Evolutionary conservation across 2,888 invertebrate species (phyloP), one percentile per base, ranked within the genome.

Genomic region (Chrysomela aeneicollis): DNA sequence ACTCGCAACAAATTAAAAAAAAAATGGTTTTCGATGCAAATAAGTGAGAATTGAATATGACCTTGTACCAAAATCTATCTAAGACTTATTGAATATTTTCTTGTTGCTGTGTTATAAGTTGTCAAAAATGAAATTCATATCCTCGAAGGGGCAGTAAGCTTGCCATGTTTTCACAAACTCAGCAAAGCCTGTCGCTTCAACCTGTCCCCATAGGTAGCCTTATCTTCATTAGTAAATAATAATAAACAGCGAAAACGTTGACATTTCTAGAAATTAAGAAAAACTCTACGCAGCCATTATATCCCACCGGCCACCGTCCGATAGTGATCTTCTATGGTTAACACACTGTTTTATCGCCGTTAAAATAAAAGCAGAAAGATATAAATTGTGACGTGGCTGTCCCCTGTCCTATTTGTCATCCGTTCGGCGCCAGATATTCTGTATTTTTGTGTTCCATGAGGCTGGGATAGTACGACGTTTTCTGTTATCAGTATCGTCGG

Each of bases 281-380:
- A 64, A 67, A 67, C 65, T 60, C 58, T 67, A 64, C 62, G 51
- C 64, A 58, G 52, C 67, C 70, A 71, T 72, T 63, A 65, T 67
- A 61, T 65, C 51, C 47, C 61, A 59, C 52, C 65, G 61, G 63
- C 69, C 66, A 71, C 63, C 53, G 66, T 69, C 52, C 68, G 74
- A 75, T 75, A 70, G 67, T 61, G 66, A 74, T 74, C 72, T 73
- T 65, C 64, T 65, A 10, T 72, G 66, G 74, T 77, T 77, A 77
- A 73, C 75, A 76, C 72, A 72, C 74, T 73, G 73, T 76, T 76
- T 76, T 77, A 77, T 77, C 71, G 73, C 74, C 71, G 71, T 73
- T 76, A 73, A 77, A 76, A 74, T 72, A 74, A 73, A 73, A 71
- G 72, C 61, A 69, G 71, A 71, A 69, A 67, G 71, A 72, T 66